A percentile compares a stretch with the other conserved stretches of the same genome.
phyloP scores from a whole-genome alignment of 2,797 vertebrate species.

The Bryconaethiops microstoma region DNA sequence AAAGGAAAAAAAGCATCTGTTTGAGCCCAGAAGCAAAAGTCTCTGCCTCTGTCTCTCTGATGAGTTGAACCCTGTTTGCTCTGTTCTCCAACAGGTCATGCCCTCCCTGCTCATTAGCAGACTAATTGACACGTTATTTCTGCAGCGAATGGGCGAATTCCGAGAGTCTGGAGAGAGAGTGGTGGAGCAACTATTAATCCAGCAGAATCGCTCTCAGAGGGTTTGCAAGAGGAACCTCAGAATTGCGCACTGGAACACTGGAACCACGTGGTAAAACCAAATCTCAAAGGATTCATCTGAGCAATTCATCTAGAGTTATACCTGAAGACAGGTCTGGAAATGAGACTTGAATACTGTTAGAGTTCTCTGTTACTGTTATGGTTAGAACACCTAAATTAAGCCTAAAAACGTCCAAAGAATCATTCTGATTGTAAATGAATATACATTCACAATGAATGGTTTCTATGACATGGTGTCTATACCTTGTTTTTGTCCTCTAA shows the following conservation, averaged over 20 bases:
- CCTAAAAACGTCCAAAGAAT: too few species aligned
- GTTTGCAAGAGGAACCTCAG: not conserved
- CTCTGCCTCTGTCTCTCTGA: conserved; percentile 8
- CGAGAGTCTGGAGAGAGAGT: not conserved
- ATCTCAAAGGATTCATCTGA: not conserved
- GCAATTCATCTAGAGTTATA: not conserved
- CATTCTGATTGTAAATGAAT: too few species aligned
- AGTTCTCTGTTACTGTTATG: too few species aligned
- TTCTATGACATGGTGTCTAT: too few species aligned
- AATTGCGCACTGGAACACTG: not conserved
- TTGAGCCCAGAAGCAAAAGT: not conserved
- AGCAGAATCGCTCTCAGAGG: not conserved
- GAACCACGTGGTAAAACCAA: not conserved
- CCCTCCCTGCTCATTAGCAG: conserved; percentile 24
- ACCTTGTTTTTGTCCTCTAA: too few species aligned
- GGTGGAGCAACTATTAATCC: not conserved
- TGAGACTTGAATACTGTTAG: too few species aligned
- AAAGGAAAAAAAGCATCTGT: not conserved
- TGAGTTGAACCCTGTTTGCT: conserved; percentile 15
- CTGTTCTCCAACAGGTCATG: conserved; percentile 5
- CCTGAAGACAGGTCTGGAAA: not conserved
- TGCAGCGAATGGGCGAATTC: not conserved
- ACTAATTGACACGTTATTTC: conserved; percentile 25
- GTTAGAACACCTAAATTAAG: too few species aligned
- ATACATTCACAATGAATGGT: too few species aligned